Conservation (phyloP, 2,888 invertebrate species). For the Gari tellinella region DNA sequence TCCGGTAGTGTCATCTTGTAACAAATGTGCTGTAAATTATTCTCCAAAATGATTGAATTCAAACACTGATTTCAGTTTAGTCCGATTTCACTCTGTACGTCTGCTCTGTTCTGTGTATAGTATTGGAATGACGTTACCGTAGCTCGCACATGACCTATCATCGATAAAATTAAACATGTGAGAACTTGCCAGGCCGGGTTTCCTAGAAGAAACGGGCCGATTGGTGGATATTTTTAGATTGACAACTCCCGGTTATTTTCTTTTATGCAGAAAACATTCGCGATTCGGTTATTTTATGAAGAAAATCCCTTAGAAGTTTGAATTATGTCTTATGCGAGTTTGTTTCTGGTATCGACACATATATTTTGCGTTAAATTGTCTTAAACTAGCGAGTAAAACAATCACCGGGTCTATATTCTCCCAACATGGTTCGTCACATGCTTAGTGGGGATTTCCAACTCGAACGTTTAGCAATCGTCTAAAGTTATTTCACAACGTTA, state of each 20-base stretch:
- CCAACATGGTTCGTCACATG: conserved; percentile 22
- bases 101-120: conserved; percentile 1
- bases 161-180: conserved; percentile 11
- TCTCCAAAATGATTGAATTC: not conserved
- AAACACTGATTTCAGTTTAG: not conserved
- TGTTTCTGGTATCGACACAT: not conserved
- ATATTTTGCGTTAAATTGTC: too few relatives aligned
- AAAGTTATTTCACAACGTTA: conserved; percentile 3
- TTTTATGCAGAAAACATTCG: not conserved
- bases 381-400: not conserved
- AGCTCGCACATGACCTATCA: not conserved
- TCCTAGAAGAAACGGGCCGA: conserved; percentile 40
- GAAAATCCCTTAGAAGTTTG: not conserved
- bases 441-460: conserved; percentile 27
- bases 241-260: conserved; percentile 9
- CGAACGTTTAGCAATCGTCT: conserved; percentile 42
- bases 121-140: conserved; percentile 7
- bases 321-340: not conserved
- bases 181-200: conserved; percentile 24
- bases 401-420: conserved; percentile 25
- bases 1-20: conserved; percentile 55
- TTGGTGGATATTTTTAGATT: conserved; percentile 32
- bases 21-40: conserved; percentile 23
- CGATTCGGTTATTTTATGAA: not conserved
- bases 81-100: conserved; percentile 1